phyloP scores from a whole-genome alignment of 2,113 vertebrate species.

The Glareola pratincola region DNA sequence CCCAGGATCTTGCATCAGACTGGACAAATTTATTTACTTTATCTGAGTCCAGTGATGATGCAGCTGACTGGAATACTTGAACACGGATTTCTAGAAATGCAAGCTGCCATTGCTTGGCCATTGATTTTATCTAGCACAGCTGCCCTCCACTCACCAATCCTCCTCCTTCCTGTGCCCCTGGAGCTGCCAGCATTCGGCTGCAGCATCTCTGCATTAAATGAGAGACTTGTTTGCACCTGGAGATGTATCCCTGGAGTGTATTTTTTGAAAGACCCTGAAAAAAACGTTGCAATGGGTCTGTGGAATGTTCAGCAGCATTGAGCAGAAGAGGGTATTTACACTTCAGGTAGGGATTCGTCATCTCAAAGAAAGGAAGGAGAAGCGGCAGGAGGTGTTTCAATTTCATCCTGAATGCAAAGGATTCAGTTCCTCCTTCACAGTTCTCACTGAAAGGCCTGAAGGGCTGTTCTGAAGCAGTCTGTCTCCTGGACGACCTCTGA shows the following conservation, averaged over 20 bases:
- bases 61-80: neutral
- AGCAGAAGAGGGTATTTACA: neutral
- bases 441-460: neutral
- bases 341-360: neutral
- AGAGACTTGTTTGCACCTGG: accelerated
- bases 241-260: too few species aligned
- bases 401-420: neutral
- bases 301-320: neutral
- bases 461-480: neutral
- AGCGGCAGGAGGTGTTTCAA: neutral
- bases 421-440: neutral
- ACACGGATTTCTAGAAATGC: neutral
- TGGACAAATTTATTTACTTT: neutral
- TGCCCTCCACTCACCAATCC: neutral
- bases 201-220: neutral
- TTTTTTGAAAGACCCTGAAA: neutral
- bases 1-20: neutral
- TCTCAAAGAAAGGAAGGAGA: neutral
- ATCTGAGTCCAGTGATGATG: neutral
- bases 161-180: neutral
- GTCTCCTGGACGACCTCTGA: neutral
- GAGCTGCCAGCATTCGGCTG: neutral
- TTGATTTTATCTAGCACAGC: neutral
- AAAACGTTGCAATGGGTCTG: neutral
- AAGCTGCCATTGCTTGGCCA: neutral